Conservation (phyloP, 2,888 invertebrate species). For the Tipula confusa region DNA sequence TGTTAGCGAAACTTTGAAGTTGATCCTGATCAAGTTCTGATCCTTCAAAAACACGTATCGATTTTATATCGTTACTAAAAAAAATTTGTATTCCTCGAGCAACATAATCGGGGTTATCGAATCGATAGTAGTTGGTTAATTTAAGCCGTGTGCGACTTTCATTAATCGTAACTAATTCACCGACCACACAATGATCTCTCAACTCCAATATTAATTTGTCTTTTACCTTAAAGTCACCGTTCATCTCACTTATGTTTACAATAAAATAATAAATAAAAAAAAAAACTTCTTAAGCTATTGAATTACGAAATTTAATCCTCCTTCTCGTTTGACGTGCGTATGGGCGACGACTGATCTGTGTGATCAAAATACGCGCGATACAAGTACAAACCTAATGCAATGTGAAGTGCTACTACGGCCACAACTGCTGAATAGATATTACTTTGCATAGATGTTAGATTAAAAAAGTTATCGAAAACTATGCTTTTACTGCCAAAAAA, state of each 20-base stretch:
- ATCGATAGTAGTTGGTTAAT: slow-evolving; percentile 33
- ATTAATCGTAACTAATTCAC: slow-evolving; percentile 33
- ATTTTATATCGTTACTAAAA: slow-evolving; percentile 34
- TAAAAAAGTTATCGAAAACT: slow-evolving; percentile 64
- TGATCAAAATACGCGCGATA: slow-evolving; percentile 67
- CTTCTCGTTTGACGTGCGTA: slow-evolving; percentile 35
- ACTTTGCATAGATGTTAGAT: slow-evolving; percentile 56
- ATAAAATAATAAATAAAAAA: not conserved
- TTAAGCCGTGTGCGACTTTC: slow-evolving; percentile 34
- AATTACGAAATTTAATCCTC: slow-evolving; percentile 35
- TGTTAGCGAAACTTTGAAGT: not conserved
- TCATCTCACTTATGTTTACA: not conserved
- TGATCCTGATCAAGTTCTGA: not conserved
- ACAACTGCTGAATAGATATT: slow-evolving; percentile 76
- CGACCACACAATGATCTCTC: slow-evolving; percentile 34
- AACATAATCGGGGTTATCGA: slow-evolving; percentile 21
- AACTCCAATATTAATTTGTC: slow-evolving; percentile 31
- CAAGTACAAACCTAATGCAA: slow-evolving; percentile 73
- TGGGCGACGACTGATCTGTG: slow-evolving; percentile 37
- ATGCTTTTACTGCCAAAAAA: slow-evolving; percentile 68
- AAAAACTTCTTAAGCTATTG: not conserved
- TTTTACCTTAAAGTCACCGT: not conserved
- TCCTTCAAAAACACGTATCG: slow-evolving; percentile 33
- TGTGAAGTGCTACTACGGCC: slow-evolving; percentile 69
- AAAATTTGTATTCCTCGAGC: slow-evolving; percentile 33